These are phyloP conservation scores for Xenotilapia leptura DNA, from an alignment of 2,113 vertebrate species.

Conservation along the genomic window DNA sequence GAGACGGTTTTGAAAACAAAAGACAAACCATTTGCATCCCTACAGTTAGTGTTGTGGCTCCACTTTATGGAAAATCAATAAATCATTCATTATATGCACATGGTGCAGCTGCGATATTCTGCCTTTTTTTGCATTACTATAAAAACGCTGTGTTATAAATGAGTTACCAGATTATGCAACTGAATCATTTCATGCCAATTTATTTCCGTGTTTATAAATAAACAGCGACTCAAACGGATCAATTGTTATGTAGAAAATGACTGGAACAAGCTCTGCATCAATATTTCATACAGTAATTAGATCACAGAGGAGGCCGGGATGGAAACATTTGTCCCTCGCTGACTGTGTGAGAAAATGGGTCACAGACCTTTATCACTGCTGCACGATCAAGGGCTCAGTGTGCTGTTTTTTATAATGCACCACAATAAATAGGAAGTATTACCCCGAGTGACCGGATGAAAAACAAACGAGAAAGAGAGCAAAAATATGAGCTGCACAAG, in stretches of 20 bases:
- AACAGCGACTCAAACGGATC: background rate
- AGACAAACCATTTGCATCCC: background rate
- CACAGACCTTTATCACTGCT: background rate
- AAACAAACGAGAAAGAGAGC: background rate
- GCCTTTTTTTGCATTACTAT: background rate
- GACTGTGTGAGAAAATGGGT: background rate
- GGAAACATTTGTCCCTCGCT: conserved; percentile 6
- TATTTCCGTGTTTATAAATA: background rate
- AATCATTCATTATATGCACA: background rate
- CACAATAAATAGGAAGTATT: background rate
- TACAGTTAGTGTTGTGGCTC: background rate
- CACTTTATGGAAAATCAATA: background rate
- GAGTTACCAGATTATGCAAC: background rate
- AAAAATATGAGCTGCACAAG: background rate
- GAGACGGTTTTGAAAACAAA: background rate
- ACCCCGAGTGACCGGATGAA: background rate
- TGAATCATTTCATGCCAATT: background rate
- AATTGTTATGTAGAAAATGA: background rate
- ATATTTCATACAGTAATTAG: conserved; percentile 19
- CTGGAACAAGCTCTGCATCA: conserved; percentile 1
- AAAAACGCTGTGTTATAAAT: rapidly evolving
- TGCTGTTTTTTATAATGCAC: background rate
- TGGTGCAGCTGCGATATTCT: background rate
- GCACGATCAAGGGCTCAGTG: background rate
- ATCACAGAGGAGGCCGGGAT: background rate